Conservation (phyloP, 2,888 invertebrate species). For the Melieria omissa region DNA sequence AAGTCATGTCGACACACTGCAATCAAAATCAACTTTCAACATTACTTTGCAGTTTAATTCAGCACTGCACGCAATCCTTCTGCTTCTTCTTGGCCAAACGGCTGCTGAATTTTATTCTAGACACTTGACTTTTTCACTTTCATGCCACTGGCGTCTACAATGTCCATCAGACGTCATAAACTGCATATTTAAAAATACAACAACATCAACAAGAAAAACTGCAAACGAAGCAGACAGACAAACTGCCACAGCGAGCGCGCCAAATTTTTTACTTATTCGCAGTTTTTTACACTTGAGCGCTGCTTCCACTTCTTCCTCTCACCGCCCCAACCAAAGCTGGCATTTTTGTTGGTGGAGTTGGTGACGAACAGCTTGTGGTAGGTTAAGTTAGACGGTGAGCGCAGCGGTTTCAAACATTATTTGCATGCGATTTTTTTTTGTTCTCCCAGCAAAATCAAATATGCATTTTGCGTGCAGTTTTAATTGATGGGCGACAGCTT, state of each 20-base stretch:
- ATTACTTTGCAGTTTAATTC: no score
- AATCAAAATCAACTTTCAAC: no score
- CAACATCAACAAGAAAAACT: no score
- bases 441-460: neutral
- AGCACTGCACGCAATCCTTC: no score
- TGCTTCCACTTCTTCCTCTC: neutral
- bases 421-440: neutral
- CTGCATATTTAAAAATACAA: no score
- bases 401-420: no score
- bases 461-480: slow-evolving; percentile 11
- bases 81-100: no score
- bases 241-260: neutral
- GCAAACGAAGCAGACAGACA: neutral
- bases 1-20: no score
- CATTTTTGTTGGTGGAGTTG: neutral
- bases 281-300: neutral
- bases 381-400: neutral
- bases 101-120: no score
- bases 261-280: neutral
- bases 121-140: no score
- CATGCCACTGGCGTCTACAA: no score
- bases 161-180: no score
- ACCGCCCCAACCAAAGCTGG: neutral
- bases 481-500: slow-evolving; percentile 2
- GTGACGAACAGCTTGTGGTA: neutral